Conservation (phyloP, 2,888 invertebrate genomes). For the Lycocerus yunnanus region DNA sequence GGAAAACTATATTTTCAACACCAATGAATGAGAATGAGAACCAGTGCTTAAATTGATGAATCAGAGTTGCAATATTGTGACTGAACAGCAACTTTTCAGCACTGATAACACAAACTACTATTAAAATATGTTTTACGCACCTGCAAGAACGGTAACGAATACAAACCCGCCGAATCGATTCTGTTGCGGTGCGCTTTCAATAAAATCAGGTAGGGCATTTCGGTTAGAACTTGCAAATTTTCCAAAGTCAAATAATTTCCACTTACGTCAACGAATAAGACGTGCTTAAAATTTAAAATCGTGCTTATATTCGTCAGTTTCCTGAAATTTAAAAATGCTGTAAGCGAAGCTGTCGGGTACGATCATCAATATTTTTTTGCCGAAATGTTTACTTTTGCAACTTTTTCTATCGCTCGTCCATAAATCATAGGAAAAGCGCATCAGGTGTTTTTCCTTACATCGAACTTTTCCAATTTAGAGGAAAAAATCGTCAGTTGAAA, state of each 20-base stretch:
- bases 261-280: constrained; percentile 64
- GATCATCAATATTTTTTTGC: not conserved
- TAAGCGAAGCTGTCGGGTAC: not conserved
- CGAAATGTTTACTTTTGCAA: not conserved
- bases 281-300: constrained; percentile 59
- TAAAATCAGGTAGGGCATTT: constrained; percentile 61
- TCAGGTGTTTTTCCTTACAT: not conserved
- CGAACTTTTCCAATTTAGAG: not conserved
- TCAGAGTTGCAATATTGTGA: no score
- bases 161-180: constrained; percentile 57
- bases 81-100: no score
- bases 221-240: constrained; percentile 57
- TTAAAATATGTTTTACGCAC: constrained; percentile 45
- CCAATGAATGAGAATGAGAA: no score
- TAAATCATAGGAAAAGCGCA: not conserved
- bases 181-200: constrained; percentile 64
- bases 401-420: not conserved
- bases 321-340: constrained; percentile 39
- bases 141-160: constrained; percentile 63
- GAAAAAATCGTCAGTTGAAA: not conserved
- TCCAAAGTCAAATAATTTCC: constrained; percentile 59
- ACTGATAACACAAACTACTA: no score
- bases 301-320: constrained; percentile 60
- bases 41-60: no score
- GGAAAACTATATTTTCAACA: not conserved